Evolutionary conservation across 2,888 invertebrate genomes (phyloP).

Genomic region (Cybosia mesomella): DNA sequence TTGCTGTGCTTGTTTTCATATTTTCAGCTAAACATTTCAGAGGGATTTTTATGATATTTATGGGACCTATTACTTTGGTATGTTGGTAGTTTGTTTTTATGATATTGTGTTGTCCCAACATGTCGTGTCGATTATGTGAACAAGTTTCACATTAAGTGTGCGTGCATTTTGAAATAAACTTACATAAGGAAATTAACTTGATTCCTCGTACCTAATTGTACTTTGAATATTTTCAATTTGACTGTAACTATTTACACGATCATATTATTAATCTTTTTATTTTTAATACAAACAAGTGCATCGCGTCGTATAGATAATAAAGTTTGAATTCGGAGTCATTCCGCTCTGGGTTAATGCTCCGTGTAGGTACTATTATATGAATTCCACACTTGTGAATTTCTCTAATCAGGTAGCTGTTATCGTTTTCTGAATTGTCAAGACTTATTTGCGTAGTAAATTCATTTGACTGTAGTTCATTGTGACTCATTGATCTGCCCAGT

Average conservation of each 20-base stretch:
- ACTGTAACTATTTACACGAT: neutral
- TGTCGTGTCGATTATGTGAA: slow-evolving; percentile 57
- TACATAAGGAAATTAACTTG: no score
- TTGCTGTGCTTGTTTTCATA: slow-evolving; percentile 67
- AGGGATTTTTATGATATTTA: slow-evolving; percentile 63
- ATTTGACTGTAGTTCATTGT: slow-evolving; percentile 57
- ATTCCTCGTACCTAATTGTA: neutral
- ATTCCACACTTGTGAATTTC: no score
- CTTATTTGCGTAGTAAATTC: no score
- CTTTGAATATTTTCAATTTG: neutral
- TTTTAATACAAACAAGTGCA: no score
- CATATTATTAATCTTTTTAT: neutral
- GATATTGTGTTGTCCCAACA: slow-evolving; percentile 56
- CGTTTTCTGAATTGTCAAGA: no score
- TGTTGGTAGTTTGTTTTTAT: slow-evolving; percentile 65
- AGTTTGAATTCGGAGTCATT: slow-evolving; percentile 54
- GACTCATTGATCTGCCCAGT: slow-evolving; percentile 43
- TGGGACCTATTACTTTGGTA: slow-evolving; percentile 61
- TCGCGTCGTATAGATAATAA: no score
- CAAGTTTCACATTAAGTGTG: slow-evolving; percentile 34
- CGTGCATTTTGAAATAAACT: neutral
- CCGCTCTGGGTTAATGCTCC: slow-evolving; percentile 22
- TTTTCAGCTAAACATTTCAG: slow-evolving; percentile 67
- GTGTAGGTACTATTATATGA: slow-evolving; percentile 66
- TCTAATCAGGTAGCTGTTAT: no score